A percentile compares a stretch with the other conserved stretches of the same genome.
Evolutionary conservation across 1,140 invertebrate species (phyloP).

Genomic region (Chrysopa pallens): DNA sequence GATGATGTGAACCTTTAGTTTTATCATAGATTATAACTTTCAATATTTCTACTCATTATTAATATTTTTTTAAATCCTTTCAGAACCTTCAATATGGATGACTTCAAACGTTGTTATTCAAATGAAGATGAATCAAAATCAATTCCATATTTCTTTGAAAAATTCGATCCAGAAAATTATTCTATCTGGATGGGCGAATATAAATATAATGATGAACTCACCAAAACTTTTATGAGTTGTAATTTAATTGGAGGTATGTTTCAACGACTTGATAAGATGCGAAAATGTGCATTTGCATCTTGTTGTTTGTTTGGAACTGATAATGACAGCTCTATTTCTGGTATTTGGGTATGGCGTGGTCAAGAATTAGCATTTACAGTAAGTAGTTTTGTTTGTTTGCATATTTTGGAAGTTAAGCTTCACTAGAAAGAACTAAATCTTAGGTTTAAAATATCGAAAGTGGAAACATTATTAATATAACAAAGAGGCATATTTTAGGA

Average conservation of each 20-base stretch:
- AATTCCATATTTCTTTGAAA: slow-evolving; percentile 96
- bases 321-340: slow-evolving; percentile 84
- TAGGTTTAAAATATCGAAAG: too few relatives aligned
- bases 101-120: slow-evolving; percentile 93
- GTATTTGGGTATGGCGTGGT: slow-evolving; percentile 93
- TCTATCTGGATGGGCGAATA: slow-evolving; percentile 97
- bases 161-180: slow-evolving; percentile 92
- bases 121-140: slow-evolving; percentile 90
- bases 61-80: slow-evolving; percentile 17
- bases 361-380: slow-evolving; percentile 83
- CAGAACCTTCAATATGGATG: slow-evolving; percentile 85
- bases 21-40: too few relatives aligned
- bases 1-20: too few relatives aligned
- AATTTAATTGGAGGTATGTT: slow-evolving; percentile 77
- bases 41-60: neutral
- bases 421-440: too few relatives aligned
- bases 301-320: slow-evolving; percentile 86
- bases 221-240: slow-evolving; percentile 89
- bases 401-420: too few relatives aligned
- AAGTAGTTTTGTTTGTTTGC: slow-evolving; percentile 16
- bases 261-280: slow-evolving; percentile 94
- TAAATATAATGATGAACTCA: slow-evolving; percentile 86
- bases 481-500: too few relatives aligned
- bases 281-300: slow-evolving; percentile 90
- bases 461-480: too few relatives aligned